Evolutionary conservation across 2,113 vertebrate species (phyloP).

Genomic region (Pluvialis apricaria): DNA sequence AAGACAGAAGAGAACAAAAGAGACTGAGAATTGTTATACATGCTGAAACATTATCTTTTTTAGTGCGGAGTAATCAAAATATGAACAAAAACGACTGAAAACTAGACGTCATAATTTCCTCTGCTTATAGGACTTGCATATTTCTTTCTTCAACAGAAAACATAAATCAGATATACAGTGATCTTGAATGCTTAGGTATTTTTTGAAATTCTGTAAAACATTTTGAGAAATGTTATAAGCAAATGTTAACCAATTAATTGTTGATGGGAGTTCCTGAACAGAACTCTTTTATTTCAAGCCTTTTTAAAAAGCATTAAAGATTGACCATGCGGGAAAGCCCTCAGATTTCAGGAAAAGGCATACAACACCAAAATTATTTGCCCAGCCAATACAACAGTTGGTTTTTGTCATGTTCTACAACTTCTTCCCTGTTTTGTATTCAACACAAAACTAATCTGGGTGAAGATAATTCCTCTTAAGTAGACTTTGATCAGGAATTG

Average conservation of each 20-base stretch:
- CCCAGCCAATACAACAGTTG: not conserved
- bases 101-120: not conserved
- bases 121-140: not conserved
- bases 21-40: not conserved
- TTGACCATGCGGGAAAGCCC: rapidly evolving
- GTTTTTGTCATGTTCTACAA: not conserved
- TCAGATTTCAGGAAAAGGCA: not conserved
- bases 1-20: not conserved
- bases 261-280: not conserved
- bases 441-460: not conserved
- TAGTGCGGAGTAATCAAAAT: not conserved
- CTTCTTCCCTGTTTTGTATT: not conserved
- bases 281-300: not conserved
- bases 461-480: not conserved
- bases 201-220: not conserved
- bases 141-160: not conserved
- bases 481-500: not conserved
- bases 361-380: not conserved
- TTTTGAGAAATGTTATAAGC: not conserved
- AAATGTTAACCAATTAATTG: not conserved
- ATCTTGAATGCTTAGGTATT: not conserved
- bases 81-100: not conserved
- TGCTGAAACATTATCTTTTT: not conserved
- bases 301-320: not conserved
- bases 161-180: not conserved